Conservation (phyloP, 2,888 invertebrate genomes). For the Dryobotodes eremita region DNA sequence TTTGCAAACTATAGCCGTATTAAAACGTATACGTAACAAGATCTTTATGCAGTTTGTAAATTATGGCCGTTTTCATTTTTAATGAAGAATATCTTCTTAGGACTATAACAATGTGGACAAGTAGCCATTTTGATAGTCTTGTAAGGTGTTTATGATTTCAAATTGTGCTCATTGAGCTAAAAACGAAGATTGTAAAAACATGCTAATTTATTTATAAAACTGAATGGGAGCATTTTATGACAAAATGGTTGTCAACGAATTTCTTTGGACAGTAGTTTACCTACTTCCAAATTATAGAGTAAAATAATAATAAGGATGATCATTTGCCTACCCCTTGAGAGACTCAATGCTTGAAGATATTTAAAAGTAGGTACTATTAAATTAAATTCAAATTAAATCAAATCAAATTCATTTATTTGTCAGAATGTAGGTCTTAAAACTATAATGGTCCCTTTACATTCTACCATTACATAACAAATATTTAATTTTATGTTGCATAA, state of each 20-base stretch:
- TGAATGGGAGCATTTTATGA: constrained; percentile 39
- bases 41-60: too few species aligned
- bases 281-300: constrained; percentile 30
- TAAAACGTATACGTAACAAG: too few species aligned
- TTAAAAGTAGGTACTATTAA: background rate
- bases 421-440: too few species aligned
- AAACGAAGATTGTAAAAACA: too few species aligned
- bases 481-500: too few species aligned
- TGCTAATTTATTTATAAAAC: too few species aligned
- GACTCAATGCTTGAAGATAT: background rate
- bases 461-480: too few species aligned
- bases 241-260: constrained; percentile 52
- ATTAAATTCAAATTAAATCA: too few species aligned
- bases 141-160: too few species aligned
- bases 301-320: constrained; percentile 40
- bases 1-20: background rate
- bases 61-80: background rate
- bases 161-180: constrained; percentile 15
- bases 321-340: constrained; percentile 17
- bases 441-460: too few species aligned
- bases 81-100: background rate
- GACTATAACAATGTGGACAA: background rate
- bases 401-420: too few species aligned
- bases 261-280: constrained; percentile 25
- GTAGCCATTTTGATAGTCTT: constrained; percentile 11